Evolutionary conservation across 1,140 invertebrate species (phyloP).

Genomic region (Anthonomus grandis): DNA sequence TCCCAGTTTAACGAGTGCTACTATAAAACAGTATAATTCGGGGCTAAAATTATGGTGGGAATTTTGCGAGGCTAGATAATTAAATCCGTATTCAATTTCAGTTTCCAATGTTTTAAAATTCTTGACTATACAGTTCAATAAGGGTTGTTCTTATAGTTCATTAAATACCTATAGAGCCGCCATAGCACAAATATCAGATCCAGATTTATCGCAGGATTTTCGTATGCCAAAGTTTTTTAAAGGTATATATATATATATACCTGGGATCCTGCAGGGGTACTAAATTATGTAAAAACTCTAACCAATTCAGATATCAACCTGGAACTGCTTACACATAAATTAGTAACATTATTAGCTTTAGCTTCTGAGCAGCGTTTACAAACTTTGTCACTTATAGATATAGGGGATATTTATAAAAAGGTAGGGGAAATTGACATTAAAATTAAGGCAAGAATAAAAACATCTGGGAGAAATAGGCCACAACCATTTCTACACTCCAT

Average conservation of each 20-base stretch:
- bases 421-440: too few species aligned
- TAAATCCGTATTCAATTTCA: neutral
- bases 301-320: too few species aligned
- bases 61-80: neutral
- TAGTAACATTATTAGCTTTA: neutral
- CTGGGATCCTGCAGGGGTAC: too few species aligned
- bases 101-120: neutral
- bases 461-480: neutral
- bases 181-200: too few species aligned
- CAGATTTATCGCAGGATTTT: too few species aligned
- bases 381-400: neutral
- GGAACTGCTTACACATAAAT: too few species aligned
- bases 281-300: too few species aligned
- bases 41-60: slow-evolving; percentile 10
- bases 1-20: too few species aligned
- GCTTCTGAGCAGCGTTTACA: too few species aligned
- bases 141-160: slow-evolving; percentile 8
- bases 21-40: slow-evolving; percentile 3
- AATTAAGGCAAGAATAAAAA: neutral
- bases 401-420: neutral
- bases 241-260: too few species aligned
- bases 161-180: too few species aligned
- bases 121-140: neutral
- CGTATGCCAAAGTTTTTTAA: too few species aligned
- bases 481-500: neutral